Evolutionary conservation across 1,140 invertebrate genomes (phyloP).

Genomic region (Wasmannia auropunctata): DNA sequence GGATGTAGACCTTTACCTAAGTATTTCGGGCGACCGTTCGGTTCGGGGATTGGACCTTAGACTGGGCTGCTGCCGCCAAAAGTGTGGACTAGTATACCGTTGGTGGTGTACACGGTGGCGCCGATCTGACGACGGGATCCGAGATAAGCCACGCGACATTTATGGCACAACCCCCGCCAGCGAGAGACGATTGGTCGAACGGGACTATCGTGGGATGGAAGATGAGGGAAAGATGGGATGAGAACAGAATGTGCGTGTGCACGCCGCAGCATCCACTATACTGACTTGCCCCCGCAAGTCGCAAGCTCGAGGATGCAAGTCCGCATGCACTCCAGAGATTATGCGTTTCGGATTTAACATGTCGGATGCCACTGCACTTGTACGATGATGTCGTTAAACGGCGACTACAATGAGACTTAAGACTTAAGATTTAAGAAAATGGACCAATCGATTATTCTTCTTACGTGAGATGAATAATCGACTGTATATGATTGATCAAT

Average conservation of each 20-base stretch:
- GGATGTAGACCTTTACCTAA: constrained; percentile 79
- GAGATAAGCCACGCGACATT: constrained; percentile 78
- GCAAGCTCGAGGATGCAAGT: not conserved
- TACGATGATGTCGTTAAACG: not conserved
- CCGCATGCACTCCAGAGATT: constrained; percentile 6
- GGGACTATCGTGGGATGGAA: constrained; percentile 17
- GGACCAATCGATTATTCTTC: too few relatives aligned
- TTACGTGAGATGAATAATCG: too few relatives aligned
- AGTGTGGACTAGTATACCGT: constrained; percentile 83
- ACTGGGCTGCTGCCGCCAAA: constrained; percentile 83
- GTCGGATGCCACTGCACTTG: not conserved
- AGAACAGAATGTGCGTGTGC: constrained; percentile 32
- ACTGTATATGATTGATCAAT: too few relatives aligned
- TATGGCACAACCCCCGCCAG: constrained; percentile 82
- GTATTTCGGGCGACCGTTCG: constrained; percentile 85
- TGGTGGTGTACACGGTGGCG: constrained; percentile 77
- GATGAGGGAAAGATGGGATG: constrained; percentile 18
- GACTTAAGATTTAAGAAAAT: too few relatives aligned
- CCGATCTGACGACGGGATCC: constrained; percentile 77
- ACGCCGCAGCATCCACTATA: constrained; percentile 18
- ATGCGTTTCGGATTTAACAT: not conserved
- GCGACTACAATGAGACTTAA: too few relatives aligned
- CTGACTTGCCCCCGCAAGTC: not conserved
- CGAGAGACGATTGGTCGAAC: constrained; percentile 67
- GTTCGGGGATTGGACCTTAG: constrained; percentile 85